Evolutionary conservation across 2,797 vertebrate species (phyloP), one percentile per base, ranked within the genome.

Genomic region (Mus spretus): DNA sequence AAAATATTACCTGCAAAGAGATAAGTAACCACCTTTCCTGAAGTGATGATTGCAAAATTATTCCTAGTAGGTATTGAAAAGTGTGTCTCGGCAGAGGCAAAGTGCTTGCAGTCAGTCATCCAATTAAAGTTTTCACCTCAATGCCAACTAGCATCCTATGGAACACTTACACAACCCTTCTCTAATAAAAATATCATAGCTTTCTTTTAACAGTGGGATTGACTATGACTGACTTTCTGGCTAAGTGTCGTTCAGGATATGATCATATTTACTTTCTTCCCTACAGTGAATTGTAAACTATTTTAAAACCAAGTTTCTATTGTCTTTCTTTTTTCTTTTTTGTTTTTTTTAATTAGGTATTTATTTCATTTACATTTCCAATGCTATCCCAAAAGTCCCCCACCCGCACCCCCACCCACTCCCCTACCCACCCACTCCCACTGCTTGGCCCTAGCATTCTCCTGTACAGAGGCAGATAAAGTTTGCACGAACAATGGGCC

Each of bases 201-300:
- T 96, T 84, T 12, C 19, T 91, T 83, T 94, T 72, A 92, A 91
- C 8, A 57, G 19, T 72, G 13, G 63, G 15, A 89, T 74, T 31
- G 78, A 90, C 24, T 77, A 63, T 87, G 95, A 90, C 0, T 92
- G 67, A 90, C 19, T 88, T 90, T 96, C 65, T 93, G 79, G 79
- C 59, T 88, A 34, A 93, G 22, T 88, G n/a, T 1, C 79, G 26
- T 37, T 89, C 67, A 34, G 6, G 31, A 82, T 95, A 88, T 88
- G 55, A 93, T 93, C 86, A 83, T 82, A 81, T 86, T 87, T 26
- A 84, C 93, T 93, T 92, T 89, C 12, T 89, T 89, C 14, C 19
- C 59, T 34, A 89, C 2, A 31, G 59, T 37, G 28, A 93, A 89
- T 93, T 53, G 55, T 55, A 12, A 94, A 67, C 0, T 63, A 37